Evolutionary conservation across 2,113 vertebrate species (phyloP).

Genomic region (Syrrhaptes paradoxus): DNA sequence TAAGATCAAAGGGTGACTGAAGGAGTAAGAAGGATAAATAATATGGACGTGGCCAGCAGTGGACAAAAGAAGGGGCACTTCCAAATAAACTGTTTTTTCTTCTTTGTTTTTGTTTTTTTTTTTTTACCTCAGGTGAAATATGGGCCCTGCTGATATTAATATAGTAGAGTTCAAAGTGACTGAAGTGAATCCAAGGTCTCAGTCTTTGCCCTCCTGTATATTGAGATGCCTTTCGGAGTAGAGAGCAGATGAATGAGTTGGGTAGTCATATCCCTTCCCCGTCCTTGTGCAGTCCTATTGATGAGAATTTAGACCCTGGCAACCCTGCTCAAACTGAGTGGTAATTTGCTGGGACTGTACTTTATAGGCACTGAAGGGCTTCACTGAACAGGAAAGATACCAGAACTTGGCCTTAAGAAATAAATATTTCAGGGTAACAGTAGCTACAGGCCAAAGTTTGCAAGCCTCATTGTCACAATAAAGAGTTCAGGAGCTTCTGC

Average conservation of each 20-base stretch:
- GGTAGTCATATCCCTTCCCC: background rate
- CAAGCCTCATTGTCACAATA: constrained; percentile 53
- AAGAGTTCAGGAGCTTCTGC: constrained; percentile 62
- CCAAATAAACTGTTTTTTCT: background rate
- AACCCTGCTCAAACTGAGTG: background rate
- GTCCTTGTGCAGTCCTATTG: background rate
- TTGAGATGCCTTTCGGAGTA: background rate
- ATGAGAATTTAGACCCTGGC: constrained; percentile 5
- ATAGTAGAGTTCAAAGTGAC: background rate
- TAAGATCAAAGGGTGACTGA: constrained; percentile 48
- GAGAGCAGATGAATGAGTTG: background rate
- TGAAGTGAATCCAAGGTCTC: constrained; percentile 29
- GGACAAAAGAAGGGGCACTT: background rate
- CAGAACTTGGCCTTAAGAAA: constrained; percentile 49
- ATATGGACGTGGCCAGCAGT: background rate
- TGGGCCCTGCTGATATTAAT: background rate
- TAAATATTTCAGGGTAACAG: constrained; percentile 59
- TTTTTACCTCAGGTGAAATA: constrained; percentile 3
- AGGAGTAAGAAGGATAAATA: constrained; percentile 3
- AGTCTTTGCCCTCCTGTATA: background rate
- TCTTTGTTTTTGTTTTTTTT: background rate
- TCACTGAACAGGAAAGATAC: constrained; percentile 13
- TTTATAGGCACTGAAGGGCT: background rate
- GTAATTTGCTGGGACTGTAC: background rate
- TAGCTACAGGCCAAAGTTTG: constrained; percentile 59